These are phyloP conservation scores for Cassiopea xamachana DNA, from an alignment of 30 jellyfish, hydroid and myxozoan species.

Conservation along the genomic window DNA sequence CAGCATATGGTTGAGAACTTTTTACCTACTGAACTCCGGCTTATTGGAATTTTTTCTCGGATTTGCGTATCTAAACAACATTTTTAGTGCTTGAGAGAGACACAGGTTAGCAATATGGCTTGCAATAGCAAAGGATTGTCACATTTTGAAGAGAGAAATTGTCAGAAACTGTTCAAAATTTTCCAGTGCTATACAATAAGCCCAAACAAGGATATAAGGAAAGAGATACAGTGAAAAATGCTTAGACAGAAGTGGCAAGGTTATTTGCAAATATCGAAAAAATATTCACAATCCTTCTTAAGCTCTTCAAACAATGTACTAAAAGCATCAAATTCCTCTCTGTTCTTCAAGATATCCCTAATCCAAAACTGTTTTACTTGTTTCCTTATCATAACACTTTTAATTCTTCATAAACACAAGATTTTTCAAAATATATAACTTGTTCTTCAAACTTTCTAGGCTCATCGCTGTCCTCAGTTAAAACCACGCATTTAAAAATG, in stretches of 20 bases:
- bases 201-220: too few relatives aligned
- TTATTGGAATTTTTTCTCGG: too few relatives aligned
- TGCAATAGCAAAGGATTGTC: too few relatives aligned
- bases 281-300: slow-evolving; percentile 27
- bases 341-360: slow-evolving; percentile 4
- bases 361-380: background rate
- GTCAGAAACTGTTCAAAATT: background rate
- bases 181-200: too few relatives aligned
- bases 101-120: too few relatives aligned
- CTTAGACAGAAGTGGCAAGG: too few relatives aligned
- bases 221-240: too few relatives aligned
- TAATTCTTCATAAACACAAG: background rate
- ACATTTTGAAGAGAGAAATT: too few relatives aligned
- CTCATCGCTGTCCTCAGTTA: background rate
- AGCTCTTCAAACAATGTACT: slow-evolving; percentile 18
- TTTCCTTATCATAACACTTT: background rate
- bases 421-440: background rate
- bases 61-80: too few relatives aligned
- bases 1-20: too few relatives aligned
- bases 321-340: background rate
- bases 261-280: slow-evolving; percentile 49
- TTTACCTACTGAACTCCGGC: too few relatives aligned
- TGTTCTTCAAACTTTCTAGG: background rate
- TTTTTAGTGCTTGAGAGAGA: too few relatives aligned
- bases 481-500: background rate